Evolutionary conservation across 2,113 vertebrate genomes (phyloP), one percentile per base, ranked within the genome.

Genomic region (Sialia sialis): DNA sequence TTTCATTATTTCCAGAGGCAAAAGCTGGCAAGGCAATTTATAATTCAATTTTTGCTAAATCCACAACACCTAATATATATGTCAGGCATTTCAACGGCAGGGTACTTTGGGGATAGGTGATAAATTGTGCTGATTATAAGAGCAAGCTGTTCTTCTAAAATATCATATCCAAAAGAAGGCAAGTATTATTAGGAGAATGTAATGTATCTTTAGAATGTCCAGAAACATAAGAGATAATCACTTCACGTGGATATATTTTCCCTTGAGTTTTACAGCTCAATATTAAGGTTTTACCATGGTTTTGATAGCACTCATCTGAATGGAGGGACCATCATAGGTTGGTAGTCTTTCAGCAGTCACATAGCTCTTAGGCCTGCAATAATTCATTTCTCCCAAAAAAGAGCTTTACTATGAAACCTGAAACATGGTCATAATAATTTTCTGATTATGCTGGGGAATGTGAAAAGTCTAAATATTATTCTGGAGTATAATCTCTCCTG

Each of bases 41-140:
- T 97, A 98, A 97, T 98, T 98, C 98, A 98, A 98, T 98, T 98
- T 99, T 99, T 99, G 98, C 98, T 98, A 98, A 98, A 98, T 98
- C 98, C 98, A 95, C 98, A 98, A 98, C 99, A 99, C 98, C 98
- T 98, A 98, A 98, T 99, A 99, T 99, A 99, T 98, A 99, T 99
- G 98, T 99, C 99, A 99, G 97, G 98, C 98, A 99, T 99, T 99
- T 99, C 98, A 98, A 98, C 98, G 95, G 98, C 97, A 98, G 96
- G 97, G 97, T 98, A 98, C 98, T 98, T 98, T 98, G 97, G 98
- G 97, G 97, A 97, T 98, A 98, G 97, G 98, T 98, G 98, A 98
- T 98, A 98, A 98, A 98, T 98, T 98, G 98, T 98, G 93, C 97
- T 98, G 98, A 98, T 98, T 98, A 98, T 97, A 98, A 98, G 96